Evolutionary conservation across 2,888 invertebrate species (phyloP).

Genomic region (Drosophila borealis): DNA sequence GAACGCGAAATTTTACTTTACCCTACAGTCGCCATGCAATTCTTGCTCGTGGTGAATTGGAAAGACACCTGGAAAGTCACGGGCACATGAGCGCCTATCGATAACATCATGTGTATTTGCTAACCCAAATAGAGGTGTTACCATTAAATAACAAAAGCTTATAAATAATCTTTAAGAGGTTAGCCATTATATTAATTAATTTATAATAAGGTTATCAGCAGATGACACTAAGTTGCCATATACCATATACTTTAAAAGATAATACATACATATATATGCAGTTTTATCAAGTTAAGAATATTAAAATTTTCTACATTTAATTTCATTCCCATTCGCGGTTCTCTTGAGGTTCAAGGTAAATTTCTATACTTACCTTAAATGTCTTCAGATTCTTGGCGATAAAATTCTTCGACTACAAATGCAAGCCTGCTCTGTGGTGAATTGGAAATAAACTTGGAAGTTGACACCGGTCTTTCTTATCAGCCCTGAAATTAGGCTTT

Average conservation of each 20-base stretch:
- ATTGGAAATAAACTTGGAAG: constrained; percentile 49
- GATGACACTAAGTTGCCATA: too few relatives aligned
- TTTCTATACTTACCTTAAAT: constrained; percentile 4
- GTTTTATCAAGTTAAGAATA: too few relatives aligned
- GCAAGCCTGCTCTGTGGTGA: constrained; percentile 51
- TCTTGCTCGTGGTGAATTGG: constrained; percentile 60
- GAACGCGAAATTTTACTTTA: constrained; percentile 69
- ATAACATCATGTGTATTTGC: constrained; percentile 19
- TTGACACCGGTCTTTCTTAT: constrained; percentile 41
- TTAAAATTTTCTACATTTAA: not conserved
- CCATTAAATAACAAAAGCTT: not conserved
- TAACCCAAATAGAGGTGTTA: constrained; percentile 8
- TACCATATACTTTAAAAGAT: too few relatives aligned
- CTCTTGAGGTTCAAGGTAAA: not conserved
- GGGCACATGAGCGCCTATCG: constrained; percentile 51
- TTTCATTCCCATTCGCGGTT: not conserved
- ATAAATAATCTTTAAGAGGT: too few relatives aligned
- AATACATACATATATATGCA: too few relatives aligned
- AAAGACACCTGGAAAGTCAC: constrained; percentile 32
- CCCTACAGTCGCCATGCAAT: constrained; percentile 66
- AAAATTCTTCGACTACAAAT: not conserved
- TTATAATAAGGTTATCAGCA: too few relatives aligned
- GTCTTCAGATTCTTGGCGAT: not conserved
- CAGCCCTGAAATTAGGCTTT: constrained; percentile 6
- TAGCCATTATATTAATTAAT: too few relatives aligned